Evolutionary conservation across 2,113 vertebrate species (phyloP), one percentile per base, ranked within the genome.

Genomic region (Serilophus lunatus): DNA sequence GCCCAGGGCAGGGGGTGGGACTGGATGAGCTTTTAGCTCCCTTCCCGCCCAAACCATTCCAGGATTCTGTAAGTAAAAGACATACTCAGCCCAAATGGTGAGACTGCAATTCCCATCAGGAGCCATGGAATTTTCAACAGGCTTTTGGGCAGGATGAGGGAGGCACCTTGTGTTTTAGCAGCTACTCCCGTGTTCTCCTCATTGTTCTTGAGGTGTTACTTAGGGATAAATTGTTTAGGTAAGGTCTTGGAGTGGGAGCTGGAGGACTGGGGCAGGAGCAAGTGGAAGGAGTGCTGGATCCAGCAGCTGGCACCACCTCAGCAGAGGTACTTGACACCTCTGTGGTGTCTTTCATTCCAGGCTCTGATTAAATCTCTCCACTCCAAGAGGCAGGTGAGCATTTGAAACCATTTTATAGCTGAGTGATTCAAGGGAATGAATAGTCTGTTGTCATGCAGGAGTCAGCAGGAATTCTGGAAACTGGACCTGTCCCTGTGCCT

Each of bases 271-370:
- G 45, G 14, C 4, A 7, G 84, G 50, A 85, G 7, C 66, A 82
- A 63, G 78, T 36, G 33, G 57, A 64, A 86, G 85, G 88, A 93
- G 75, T 78, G 71, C 54, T 54, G 75, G 76, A 75, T 65, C 82
- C 71, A 90, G 76, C 47, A 23, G 64, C 57, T 96, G 93, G 93
- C 93, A 93, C 53, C 9, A 0, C 76, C 51, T 86, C 93, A 75
- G 82, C 64, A 51, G 23, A 28, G 90, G 45, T 31, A 94, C 36
- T 77, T 0, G 5, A 88, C 76, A 94, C 93, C 86, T 96, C 93
- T 94, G 5, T 92, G 90, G 40, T 86, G 82, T 33, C 92, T 94
- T 97, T 97, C 88, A 95, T 84, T 83, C 60, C 57, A 45, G 77
- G 80, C 81, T 64, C 94, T 90, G 92, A 96, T 96, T 94, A 96